Conservation (phyloP, 2,113 vertebrate species). For the Catharus bicknelli region DNA sequence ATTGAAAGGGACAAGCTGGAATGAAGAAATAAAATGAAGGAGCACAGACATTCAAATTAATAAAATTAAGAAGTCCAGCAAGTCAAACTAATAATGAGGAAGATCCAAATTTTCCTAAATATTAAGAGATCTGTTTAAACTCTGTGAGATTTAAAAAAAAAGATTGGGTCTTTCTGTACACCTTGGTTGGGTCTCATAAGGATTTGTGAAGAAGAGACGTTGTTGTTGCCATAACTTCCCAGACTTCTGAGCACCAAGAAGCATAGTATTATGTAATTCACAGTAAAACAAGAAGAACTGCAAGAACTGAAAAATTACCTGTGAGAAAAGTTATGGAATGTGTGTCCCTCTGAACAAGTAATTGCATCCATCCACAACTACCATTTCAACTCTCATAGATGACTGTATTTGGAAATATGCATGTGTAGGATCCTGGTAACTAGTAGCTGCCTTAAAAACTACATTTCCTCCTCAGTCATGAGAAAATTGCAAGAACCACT, state of each 20-base stretch:
- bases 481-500: not conserved
- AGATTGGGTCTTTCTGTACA: not conserved
- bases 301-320: not conserved
- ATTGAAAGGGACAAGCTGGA: not conserved
- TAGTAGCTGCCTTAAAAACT: not conserved
- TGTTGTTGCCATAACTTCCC: not conserved
- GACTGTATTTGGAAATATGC: not conserved
- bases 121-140: not conserved
- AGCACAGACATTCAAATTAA: not conserved
- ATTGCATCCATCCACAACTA: not conserved
- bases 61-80: not conserved
- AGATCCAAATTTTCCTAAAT: not conserved
- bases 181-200: not conserved
- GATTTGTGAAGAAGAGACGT: not conserved
- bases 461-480: not conserved
- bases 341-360: accelerated
- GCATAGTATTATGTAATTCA: not conserved
- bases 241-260: not conserved
- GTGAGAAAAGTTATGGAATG: not conserved
- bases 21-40: not conserved
- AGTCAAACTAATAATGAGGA: not conserved
- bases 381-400: not conserved
- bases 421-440: accelerated
- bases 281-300: not conserved
- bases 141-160: not conserved